phyloP scores from a whole-genome alignment of 1,140 invertebrate species.

The Drosophila eugracilis region DNA sequence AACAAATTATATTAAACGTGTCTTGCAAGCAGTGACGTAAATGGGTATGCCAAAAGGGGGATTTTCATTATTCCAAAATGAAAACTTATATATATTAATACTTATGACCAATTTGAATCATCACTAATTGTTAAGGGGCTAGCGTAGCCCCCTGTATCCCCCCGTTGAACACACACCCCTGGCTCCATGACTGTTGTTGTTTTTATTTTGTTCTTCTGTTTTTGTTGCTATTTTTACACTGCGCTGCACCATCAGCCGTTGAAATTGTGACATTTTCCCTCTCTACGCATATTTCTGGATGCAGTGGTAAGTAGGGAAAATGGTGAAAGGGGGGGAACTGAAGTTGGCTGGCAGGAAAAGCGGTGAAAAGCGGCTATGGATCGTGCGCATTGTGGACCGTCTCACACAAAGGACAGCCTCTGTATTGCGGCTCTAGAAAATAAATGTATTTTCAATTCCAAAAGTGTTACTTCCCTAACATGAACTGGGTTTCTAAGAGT shows the following conservation, averaged over 20 bases:
- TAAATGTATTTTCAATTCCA: slow-evolving; percentile 62
- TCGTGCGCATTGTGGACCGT: slow-evolving; percentile 11
- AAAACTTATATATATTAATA: too few species aligned
- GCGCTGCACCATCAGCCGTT: slow-evolving; percentile 35
- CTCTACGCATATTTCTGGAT: slow-evolving; percentile 42
- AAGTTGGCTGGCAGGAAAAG: slow-evolving; percentile 1
- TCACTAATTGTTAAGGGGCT: neutral
- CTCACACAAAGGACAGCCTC: slow-evolving; percentile 9
- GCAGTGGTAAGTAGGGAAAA: slow-evolving; percentile 19
- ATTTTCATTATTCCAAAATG: neutral
- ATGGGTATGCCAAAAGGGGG: neutral
- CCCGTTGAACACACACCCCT: neutral
- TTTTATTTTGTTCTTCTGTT: slow-evolving; percentile 36
- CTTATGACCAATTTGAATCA: too few species aligned
- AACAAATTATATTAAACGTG: slow-evolving; percentile 73
- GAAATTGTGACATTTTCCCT: slow-evolving; percentile 78
- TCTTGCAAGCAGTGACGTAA: slow-evolving; percentile 5
- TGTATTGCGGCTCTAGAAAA: slow-evolving; percentile 27
- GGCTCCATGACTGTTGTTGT: slow-evolving; percentile 30
- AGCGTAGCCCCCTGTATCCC: neutral
- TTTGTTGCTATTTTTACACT: slow-evolving; percentile 72
- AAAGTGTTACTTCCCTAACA: slow-evolving; percentile 30
- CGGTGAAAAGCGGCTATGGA: neutral
- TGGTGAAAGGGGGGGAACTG: slow-evolving; percentile 9
- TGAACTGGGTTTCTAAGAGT: too few species aligned